A percentile compares a stretch with the other conserved stretches of the same genome.
Conservation (phyloP, 2,888 invertebrate genomes). For the Eurytoma adleriae region DNA sequence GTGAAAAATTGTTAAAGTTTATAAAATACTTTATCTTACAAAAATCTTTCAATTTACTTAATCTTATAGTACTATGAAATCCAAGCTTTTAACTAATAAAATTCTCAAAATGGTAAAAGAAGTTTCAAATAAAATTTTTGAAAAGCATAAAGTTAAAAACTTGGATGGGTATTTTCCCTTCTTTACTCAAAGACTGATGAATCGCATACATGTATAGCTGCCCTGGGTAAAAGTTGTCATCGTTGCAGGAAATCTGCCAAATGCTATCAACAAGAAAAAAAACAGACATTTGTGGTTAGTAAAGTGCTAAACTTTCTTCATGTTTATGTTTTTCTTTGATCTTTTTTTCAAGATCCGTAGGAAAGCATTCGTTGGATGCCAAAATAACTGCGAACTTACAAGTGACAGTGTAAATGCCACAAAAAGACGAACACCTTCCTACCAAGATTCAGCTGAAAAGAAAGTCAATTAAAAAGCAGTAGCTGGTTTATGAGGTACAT, state of each 20-base stretch:
- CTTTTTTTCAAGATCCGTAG: conserved; percentile 44
- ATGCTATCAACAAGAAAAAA: conserved; percentile 81
- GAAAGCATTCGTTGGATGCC: conserved; percentile 56
- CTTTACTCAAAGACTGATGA: conserved; percentile 71
- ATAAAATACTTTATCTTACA: neutral
- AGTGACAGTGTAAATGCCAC: neutral
- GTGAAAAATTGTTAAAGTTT: neutral
- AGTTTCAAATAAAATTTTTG: neutral
- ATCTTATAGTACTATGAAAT: conserved; percentile 13
- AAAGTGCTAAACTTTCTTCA: conserved; percentile 57
- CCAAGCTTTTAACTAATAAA: conserved; percentile 48
- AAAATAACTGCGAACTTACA: conserved; percentile 25
- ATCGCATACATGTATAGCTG: conserved; percentile 91
- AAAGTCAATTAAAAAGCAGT: conserved; percentile 67
- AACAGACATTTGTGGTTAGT: conserved; percentile 68
- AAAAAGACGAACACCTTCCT: conserved; percentile 64
- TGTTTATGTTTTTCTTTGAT: conserved; percentile 12
- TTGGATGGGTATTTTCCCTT: conserved; percentile 66
- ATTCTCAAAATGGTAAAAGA: neutral
- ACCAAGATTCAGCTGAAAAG: conserved; percentile 62
- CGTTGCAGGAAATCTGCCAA: conserved; percentile 89
- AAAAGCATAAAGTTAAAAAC: conserved; percentile 59
- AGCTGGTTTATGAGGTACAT: conserved; percentile 62
- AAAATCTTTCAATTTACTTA: neutral
- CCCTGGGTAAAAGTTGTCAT: conserved; percentile 90